Percentiles rank a stretch among this genome's conserved stretches.
These are phyloP conservation scores for Hoplodrina blanda DNA, from an alignment of 2,888 invertebrate genomes.

Conservation along the genomic window DNA sequence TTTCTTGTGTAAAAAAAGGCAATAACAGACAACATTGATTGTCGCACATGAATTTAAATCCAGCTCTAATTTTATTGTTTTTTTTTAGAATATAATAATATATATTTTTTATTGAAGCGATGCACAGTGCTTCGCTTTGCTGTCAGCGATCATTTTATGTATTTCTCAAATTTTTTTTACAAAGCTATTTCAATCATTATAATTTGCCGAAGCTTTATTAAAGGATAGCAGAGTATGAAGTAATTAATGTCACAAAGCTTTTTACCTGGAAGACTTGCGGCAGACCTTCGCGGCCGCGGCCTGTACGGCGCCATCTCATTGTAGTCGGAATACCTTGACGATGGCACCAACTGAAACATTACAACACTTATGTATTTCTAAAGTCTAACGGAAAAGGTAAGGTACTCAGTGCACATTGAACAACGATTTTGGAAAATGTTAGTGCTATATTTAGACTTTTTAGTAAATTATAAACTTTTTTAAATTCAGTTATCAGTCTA, in stretches of 20 bases:
- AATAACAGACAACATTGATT: neutral
- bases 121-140: too few species aligned
- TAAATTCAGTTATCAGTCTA: too few species aligned
- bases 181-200: neutral
- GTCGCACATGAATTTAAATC: neutral
- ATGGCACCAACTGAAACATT: conserved; percentile 80
- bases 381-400: too few species aligned
- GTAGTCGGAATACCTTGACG: conserved; percentile 87
- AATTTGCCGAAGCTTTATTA: conserved; percentile 16
- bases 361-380: neutral
- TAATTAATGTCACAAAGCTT: neutral
- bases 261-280: conserved; percentile 88
- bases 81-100: too few species aligned
- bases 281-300: conserved; percentile 85
- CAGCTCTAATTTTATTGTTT: neutral
- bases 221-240: neutral
- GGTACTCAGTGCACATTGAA: too few species aligned
- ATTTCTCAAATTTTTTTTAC: neutral
- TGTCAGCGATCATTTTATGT: too few species aligned
- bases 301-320: conserved; percentile 89
- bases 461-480: too few species aligned
- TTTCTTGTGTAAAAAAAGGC: too few species aligned
- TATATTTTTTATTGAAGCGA: too few species aligned
- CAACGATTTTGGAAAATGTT: too few species aligned
- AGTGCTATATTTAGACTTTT: too few species aligned